Evolutionary conservation across 2,797 vertebrate species (phyloP), one percentile per base, ranked within the genome.

Genomic region (Sebastes variabilis): DNA sequence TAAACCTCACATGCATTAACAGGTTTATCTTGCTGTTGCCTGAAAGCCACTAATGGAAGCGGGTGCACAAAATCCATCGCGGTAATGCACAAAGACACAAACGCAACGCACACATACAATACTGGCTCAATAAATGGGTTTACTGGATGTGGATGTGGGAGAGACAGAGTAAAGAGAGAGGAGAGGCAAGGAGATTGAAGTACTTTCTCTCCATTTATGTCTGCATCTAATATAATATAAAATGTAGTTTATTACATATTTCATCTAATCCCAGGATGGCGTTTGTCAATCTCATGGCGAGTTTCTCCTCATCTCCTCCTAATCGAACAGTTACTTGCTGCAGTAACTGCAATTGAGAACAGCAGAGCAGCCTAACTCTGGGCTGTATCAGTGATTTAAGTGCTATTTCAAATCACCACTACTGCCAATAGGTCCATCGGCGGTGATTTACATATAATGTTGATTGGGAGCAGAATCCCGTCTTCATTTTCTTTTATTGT

Each of bases 21-120:
- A 66, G 80, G 65, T 90, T 89, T 24, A 76, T 75, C 76, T 74
- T 62, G 69, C 74, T 78, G 75, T 52, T 74, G 81, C 61, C 87
- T 93, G 77, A 93, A 87, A 93, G 89, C 85, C 84, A 68, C 87
- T 93, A 94, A 94, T 94, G 92, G 92, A 94, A 86, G 69, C 2
- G 61, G 56, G 86, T 11, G 27, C 36, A 75, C 71, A 83, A 87
- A 91, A 87, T 88, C 86, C 80, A 88, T 87, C 2, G 36, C 72
- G 30, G 46, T 75, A 76, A 80, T 71, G 78, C 84, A 84, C 38
- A 76, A 58, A 80, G 86, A 82, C 76, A 78, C 76, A 80, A 75
- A 46, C 12, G 5, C 20, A n/a, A 66, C 70, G 58, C 66, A 66
- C 60, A 66, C 78, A 9, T 20, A 67, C 82, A 88, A 86, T 87